phyloP scores from a whole-genome alignment of 2,888 invertebrate species.

The Poecilus cupreus region DNA sequence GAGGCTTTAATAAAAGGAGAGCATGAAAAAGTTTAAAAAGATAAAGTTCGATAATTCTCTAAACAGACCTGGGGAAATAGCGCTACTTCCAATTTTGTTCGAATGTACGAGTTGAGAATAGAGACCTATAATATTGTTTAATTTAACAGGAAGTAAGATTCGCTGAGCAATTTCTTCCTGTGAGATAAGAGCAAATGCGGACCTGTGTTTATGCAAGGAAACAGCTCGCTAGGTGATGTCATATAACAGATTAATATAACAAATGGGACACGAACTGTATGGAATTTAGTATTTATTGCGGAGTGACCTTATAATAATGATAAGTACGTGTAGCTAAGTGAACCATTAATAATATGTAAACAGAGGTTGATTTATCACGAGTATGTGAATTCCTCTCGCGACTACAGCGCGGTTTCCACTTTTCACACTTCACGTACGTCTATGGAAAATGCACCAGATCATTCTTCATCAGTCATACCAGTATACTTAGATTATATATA shows the following conservation, averaged over 20 bases:
- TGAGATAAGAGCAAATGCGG: background rate
- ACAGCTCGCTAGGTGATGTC: constrained; percentile 43
- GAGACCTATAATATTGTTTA: too few relatives aligned
- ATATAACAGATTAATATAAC: constrained; percentile 56
- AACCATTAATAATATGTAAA: constrained; percentile 58
- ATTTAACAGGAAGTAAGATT: too few relatives aligned
- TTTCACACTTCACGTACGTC: background rate
- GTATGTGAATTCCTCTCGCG: constrained; percentile 48
- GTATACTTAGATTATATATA: too few relatives aligned
- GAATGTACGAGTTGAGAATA: too few relatives aligned
- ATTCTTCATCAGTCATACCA: too few relatives aligned
- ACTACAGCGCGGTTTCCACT: constrained; percentile 31
- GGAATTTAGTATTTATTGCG: constrained; percentile 57
- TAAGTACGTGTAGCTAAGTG: constrained; percentile 56
- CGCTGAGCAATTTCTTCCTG: background rate
- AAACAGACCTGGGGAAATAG: too few relatives aligned
- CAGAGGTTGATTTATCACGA: constrained; percentile 48
- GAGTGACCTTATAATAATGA: constrained; percentile 57
- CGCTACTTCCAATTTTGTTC: too few relatives aligned
- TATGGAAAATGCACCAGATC: background rate
- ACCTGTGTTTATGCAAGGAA: background rate
- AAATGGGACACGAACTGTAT: constrained; percentile 57
- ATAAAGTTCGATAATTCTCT: too few relatives aligned
- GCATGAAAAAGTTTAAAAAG: too few relatives aligned
- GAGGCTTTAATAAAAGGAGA: too few relatives aligned